phyloP scores from a whole-genome alignment of 2,888 invertebrate species.

The Caenorhabditis afra region DNA sequence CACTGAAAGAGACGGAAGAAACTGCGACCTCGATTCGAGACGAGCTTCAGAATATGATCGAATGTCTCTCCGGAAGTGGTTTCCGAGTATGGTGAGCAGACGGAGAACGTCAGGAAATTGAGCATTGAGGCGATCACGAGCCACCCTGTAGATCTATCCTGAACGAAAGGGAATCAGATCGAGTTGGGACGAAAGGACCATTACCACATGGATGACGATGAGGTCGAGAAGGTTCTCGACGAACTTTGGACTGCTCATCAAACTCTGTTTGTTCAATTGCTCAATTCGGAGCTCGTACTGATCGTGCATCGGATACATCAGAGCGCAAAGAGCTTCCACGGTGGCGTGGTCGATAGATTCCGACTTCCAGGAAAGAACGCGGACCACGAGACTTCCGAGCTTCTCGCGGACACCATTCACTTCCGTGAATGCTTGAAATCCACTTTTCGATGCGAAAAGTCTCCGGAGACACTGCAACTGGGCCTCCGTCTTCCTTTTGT shows the following conservation, averaged over 20 bases:
- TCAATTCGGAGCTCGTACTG: slow-evolving; percentile 97
- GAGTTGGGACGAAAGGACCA: too few relatives aligned
- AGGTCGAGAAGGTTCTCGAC: slow-evolving; percentile 93
- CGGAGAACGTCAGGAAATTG: slow-evolving; percentile 96
- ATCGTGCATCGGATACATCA: slow-evolving; percentile 96
- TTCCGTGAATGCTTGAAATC: slow-evolving; percentile 87
- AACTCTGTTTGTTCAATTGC: slow-evolving; percentile 91
- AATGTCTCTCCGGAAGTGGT: slow-evolving; percentile 89
- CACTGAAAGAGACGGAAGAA: slow-evolving; percentile 94
- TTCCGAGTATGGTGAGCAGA: slow-evolving; percentile 98
- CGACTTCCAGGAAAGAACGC: slow-evolving; percentile 90
- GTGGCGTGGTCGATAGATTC: slow-evolving; percentile 95
- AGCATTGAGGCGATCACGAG: slow-evolving; percentile 97
- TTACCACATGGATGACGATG: slow-evolving; percentile 94
- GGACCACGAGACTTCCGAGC: slow-evolving; percentile 92
- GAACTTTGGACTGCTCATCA: slow-evolving; percentile 92
- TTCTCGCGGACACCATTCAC: slow-evolving; percentile 89
- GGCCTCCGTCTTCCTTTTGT: slow-evolving; percentile 85
- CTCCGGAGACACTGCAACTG: slow-evolving; percentile 95
- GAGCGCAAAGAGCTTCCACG: slow-evolving; percentile 94
- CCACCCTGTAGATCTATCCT: slow-evolving; percentile 91
- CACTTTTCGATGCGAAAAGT: slow-evolving; percentile 96
- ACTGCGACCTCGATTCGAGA: slow-evolving; percentile 91
- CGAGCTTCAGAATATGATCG: slow-evolving; percentile 93
- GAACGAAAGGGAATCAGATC: slow-evolving; percentile 2